Evolutionary conservation across 2,797 vertebrate species (phyloP), one percentile per base, ranked within the genome.

Genomic region (Bovichtus variegatus): DNA sequence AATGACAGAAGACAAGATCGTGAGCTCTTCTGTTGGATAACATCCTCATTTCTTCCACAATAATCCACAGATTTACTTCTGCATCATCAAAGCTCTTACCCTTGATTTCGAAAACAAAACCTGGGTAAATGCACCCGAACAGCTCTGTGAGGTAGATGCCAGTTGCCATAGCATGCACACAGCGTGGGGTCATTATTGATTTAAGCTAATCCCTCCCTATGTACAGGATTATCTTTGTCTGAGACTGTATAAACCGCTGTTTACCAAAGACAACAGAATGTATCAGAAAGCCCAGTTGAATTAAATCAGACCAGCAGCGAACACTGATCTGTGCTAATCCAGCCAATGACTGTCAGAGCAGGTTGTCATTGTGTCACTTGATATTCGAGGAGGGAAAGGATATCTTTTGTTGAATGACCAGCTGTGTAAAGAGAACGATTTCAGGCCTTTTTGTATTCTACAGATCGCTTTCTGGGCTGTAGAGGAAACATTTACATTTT

Each of bases 291-390:
- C 84, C 72, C 74, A 51, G 82, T 31, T 76, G 69, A 85, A 86
- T 89, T 83, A 64, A 71, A 60, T 76, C 63, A 53, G 29, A 78
- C 59, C 71, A 68, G 80, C 78, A 73, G 89, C 64, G 57, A 89
- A 87, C 81, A 81, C 73, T 86, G 82, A 93, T 88, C 88, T 64
- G 6, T 27, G 59, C 70, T 90, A 90, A 92, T 90, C 88, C 58
- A 6, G 71, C 74, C 86, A 78, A 54, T 82, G 80, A 84, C 76
- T 38, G 51, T 75, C 71, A 64, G 80, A 63, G 74, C 59, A 55
- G 41, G 74, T 67, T 82, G 75, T 76, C 90, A 83, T 71, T 65
- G 76, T 72, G 65, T 85, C 68, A 54, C 54, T 74, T 79, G 53
- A 53, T 63, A 67, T 74, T 83, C 31, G 50, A 78, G 74, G 82